phyloP scores from a whole-genome alignment of 2,888 invertebrate species.

The Sarcophaga caerulescens region DNA sequence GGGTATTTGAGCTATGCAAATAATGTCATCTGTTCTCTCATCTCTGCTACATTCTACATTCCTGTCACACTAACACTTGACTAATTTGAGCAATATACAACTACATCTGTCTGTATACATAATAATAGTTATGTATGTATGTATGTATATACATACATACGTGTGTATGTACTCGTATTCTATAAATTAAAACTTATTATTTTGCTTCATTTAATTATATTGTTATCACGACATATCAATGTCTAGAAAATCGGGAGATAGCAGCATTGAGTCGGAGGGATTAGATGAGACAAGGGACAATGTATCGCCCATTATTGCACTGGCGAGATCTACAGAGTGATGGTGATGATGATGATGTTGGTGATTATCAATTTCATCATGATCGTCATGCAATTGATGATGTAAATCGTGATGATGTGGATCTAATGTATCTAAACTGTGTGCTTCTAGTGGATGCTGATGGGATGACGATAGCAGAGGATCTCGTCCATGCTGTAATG shows the following conservation, averaged over 20 bases:
- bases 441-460: slow-evolving; percentile 69
- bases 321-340: slow-evolving; percentile 76
- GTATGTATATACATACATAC: too few relatives aligned
- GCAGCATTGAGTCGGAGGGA: slow-evolving; percentile 81
- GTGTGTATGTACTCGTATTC: too few relatives aligned
- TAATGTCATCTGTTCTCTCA: too few relatives aligned
- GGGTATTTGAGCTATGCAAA: too few relatives aligned
- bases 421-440: slow-evolving; percentile 66
- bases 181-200: too few relatives aligned
- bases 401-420: slow-evolving; percentile 67
- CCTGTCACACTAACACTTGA: background rate
- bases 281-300: slow-evolving; percentile 76
- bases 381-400: slow-evolving; percentile 62
- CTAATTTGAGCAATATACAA: slow-evolving; percentile 36
- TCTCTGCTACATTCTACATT: too few relatives aligned
- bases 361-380: slow-evolving; percentile 65
- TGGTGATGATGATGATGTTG: slow-evolving; percentile 71
- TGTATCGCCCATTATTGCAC: slow-evolving; percentile 81
- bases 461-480: slow-evolving; percentile 79
- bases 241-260: slow-evolving; percentile 82
- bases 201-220: slow-evolving; percentile 19
- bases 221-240: slow-evolving; percentile 82
- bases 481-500: slow-evolving; percentile 74
- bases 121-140: too few relatives aligned
- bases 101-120: background rate